Evolutionary conservation across 2,113 vertebrate species (phyloP), one percentile per base, ranked within the genome.

Genomic region (Carassius carassius): DNA sequence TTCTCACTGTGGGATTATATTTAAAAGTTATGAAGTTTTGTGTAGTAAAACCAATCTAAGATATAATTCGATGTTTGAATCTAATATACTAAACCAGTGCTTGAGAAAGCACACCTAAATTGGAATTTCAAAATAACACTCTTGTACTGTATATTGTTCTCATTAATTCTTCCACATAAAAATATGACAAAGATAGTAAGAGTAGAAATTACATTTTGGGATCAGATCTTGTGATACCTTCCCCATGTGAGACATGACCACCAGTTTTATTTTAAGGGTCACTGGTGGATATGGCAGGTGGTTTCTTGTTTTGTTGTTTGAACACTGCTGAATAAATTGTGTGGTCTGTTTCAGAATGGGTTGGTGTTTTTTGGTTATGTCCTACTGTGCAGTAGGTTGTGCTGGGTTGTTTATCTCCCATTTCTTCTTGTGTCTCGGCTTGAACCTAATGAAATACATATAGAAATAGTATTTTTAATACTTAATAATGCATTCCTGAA

Each of bases 371-470:
- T 47, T n/a, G 37, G 70, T 47, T 5, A 47, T 73, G 70, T 73
- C 70, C 70, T 73, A 47, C 70, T 47, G 70, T 73, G 70, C 10
- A 73, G 35, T 73, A 73, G 10, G 21, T 73, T n/a, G 41, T 73
- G 11, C 14, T 5, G 37, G 41, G 41, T 0, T 0, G 35, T 13
- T 47, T 73, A 13, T n/a, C 65, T 35, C 29, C 7, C 0, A 2
- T 19, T 67, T 67, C 14, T 0, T 69, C 13, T 35, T 67, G 29
- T 17, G 14, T 35, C 29, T 67, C 14, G 14, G 8, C 65, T 4
- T 35, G 65, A 67, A 35, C 29, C 65, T 67, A 35, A 67, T 35
- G 6, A 35, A 67, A 67, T 19, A 9, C 3, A 67, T 29, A 7
- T 29, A 29, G 6, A 65, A 65, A 2, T 2, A 14, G 13, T 19